phyloP scores from a whole-genome alignment of 1,140 invertebrate species.

The Drosophila fuyamai region DNA sequence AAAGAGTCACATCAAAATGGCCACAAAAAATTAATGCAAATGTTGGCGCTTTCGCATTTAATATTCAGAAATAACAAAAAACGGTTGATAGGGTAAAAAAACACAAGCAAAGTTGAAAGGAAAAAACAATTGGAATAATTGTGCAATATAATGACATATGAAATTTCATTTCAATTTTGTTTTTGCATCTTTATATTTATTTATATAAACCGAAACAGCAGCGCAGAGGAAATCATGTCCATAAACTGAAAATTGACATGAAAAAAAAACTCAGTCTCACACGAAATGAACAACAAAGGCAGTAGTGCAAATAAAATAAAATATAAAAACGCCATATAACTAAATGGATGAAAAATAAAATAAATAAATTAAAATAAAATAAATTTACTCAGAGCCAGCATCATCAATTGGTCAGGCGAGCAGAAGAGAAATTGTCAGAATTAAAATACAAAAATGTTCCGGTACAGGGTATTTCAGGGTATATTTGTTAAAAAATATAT shows the following conservation, averaged over 20 bases:
- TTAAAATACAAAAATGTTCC: slow-evolving; percentile 17
- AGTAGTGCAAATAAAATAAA: slow-evolving; percentile 5
- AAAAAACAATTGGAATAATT: slow-evolving; percentile 44
- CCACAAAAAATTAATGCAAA: slow-evolving; percentile 50
- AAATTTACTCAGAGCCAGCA: slow-evolving; percentile 22
- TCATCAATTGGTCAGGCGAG: slow-evolving; percentile 18
- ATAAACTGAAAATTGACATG: slow-evolving; percentile 56
- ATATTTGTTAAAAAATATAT: neutral
- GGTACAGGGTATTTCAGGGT: neutral
- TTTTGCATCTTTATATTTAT: slow-evolving; percentile 38
- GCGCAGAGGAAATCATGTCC: slow-evolving; percentile 52
- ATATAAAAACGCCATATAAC: slow-evolving; percentile 7
- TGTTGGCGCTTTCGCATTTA: slow-evolving; percentile 49
- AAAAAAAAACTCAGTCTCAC: slow-evolving; percentile 18
- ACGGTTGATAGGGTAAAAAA: slow-evolving; percentile 15
- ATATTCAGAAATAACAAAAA: slow-evolving; percentile 45
- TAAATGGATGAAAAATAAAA: slow-evolving; percentile 31
- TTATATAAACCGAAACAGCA: slow-evolving; percentile 22
- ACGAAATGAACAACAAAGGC: slow-evolving; percentile 32
- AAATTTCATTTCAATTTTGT: slow-evolving; percentile 67
- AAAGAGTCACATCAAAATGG: slow-evolving; percentile 44
- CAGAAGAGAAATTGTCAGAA: slow-evolving; percentile 2
- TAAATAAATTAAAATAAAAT: slow-evolving; percentile 59
- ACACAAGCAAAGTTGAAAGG: slow-evolving; percentile 16
- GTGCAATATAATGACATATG: slow-evolving; percentile 56